Evolutionary conservation across 2,888 invertebrate species (phyloP), one percentile per base, ranked within the genome.

Genomic region (Drosophila lacicola): DNA sequence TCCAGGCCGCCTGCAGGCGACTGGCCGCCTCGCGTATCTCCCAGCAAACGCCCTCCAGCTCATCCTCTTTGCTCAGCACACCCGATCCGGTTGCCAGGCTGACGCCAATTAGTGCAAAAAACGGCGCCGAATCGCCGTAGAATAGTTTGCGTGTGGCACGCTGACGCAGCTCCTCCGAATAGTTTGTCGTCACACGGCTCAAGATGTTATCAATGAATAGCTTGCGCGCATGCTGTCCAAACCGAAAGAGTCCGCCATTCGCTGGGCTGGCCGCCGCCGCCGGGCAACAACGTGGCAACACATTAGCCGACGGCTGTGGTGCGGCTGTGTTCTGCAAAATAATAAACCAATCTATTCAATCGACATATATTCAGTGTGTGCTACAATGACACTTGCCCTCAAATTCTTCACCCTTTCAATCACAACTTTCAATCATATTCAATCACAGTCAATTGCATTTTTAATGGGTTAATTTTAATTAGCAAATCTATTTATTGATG

Each of bases 21-120:
- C 86, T 82, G 1, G 92, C 92, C 4, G 92, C 93, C 74, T 93
- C 96, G 70, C 96, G 93, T 70, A 96, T 96, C 93, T 96, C 96
- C 94, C 95, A 95, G 85, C 96, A 96, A 41, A 96, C 94, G 44
- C 95, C 95, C 92, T 96, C 96, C 34, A 96, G 90, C 92, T 96
- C 96, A 90, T 96, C 96, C 84, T 96, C 95, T 88, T 95, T 95
- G 1, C 96, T 96, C 29, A 96, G 90, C 66, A 96, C 94, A 17
- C 96, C 96, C 50, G 95, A 94, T 4, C 96, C 96, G 8, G 96
- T 95, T 10, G 96, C 96, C 78, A 96, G 91, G 62, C 95, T 95
- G 0, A 96, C 94, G 6, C 96, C 92, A 63, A 96, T 95, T 17
- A 96, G 90, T 6, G 96, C 96, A 88, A 96, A 95, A 82, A 96